Evolutionary conservation across 53 echinoderm and acorn worm species (phyloP), one percentile per base, ranked within the genome.

Genomic region (Patiria pectinifera): DNA sequence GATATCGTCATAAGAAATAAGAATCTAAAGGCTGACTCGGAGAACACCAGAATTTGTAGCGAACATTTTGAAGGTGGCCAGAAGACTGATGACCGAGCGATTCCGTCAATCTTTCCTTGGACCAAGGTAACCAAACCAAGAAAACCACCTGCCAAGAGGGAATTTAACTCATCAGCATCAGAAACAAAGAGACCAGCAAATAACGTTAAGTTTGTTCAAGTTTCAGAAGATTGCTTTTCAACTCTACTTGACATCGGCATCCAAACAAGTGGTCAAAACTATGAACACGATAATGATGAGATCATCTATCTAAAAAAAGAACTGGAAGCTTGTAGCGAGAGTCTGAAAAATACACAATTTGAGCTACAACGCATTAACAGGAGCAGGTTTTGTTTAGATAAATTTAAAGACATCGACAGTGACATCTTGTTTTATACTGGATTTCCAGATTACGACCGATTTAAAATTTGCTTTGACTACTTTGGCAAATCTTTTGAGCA

Each of bases 61-160:
- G 48, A 14, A 48, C 81, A 81, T 81, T 81, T 81, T 49, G 18
- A 81, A 48, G 81, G 81, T 11, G 81, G 81, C 48, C 48, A 19
- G 48, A 81, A 81, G 43, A 26, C 14, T 77, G 77, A 35, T 5
- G 43, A 77, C 15, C 35, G 1, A 35, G 53, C 82, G 3, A 48
- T 82, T 53, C 82, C 82, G 19, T 19, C 82, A 6, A 82, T 82
- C 48, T 82, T 82, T 82, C 82, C 82, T 15, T 82, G 82, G 82
- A 82, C 49, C 4, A 82, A 82, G 53, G 14, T 35, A 35, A 35
- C 35, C 35, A 35, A 35, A 82, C 82, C 82, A 18, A 12, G 49
- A 53, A 82, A 82, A 35, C 82, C 82, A 53, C 82, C 82, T 16
- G 82, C 82, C 11, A 82, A 82, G 53, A 82, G 82, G 53, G 14